Base-by-base conservation (phyloP, 2,888 invertebrate species). In the Antheraea yamamai region DNA sequence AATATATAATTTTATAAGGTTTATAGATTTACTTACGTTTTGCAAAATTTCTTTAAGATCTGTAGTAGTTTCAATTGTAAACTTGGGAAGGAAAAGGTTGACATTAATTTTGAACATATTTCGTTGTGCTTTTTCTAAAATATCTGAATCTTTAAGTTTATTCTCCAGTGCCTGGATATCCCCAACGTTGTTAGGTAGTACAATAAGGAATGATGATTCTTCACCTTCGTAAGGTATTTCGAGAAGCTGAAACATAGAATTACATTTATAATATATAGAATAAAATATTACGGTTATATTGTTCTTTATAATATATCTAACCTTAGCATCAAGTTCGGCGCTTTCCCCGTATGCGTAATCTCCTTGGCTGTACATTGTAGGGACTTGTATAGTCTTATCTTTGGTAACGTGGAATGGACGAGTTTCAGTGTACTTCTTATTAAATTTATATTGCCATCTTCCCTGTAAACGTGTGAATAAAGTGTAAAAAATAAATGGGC, bases 21-120 rank as follows among this genome's bases (percentile, higher is more conserved):
- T 47, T 47, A 61, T 61, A 70, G 52, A 3, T 10, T 30, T 35
- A 55, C 84, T 89, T 88, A 98, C 98, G 86, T 96, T 93, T 72
- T 86, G 73, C 8, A 98, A 92, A 39, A 96, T 88, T 0, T 95
- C 88, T 76, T 95, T 95, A 23, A 98, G 92, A 75, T 97, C 86
- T 8, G 97, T 95, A 20, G 95, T 95, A 23, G 96, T 96, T 89
- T 98, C 97, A 73, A 98, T 96, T 87, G 96, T 97, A 88, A 98
- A 98, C 85, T 96, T 97, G 0, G 98, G 98, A 74, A 98, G 86
- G 55, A 91, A 93, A 0, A 98, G 94, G 0, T 95, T 86, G 2
- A 98, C 96, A 82, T 96, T 95, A 1, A 86, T 83, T 0, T 77
- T 16, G 0, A 77, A 78, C 95, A 96, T 91, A 6, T 87, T 82